Evolutionary conservation across 2,113 vertebrate species (phyloP).

Genomic region (Oxyruncus cristatus): DNA sequence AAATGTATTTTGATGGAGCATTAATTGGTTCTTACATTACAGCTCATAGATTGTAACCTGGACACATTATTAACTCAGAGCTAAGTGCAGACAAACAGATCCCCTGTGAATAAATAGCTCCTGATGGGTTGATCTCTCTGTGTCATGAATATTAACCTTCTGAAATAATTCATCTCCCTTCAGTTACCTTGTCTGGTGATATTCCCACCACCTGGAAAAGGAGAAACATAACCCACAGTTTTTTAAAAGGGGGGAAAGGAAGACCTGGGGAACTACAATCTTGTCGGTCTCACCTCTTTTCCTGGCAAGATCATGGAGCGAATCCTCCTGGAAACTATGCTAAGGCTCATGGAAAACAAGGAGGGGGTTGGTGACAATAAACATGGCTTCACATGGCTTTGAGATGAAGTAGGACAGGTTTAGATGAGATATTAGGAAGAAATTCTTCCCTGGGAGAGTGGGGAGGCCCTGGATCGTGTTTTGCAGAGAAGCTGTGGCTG

Average conservation of each 20-base stretch:
- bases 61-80: neutral
- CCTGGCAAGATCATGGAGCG: neutral
- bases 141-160: neutral
- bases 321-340: neutral
- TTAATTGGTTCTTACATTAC: neutral
- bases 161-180: neutral
- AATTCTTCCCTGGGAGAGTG: neutral
- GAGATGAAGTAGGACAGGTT: neutral
- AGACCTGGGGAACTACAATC: no score
- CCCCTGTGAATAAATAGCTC: neutral
- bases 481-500: neutral
- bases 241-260: neutral
- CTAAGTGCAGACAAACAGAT: neutral
- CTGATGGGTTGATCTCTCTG: neutral
- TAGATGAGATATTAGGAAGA: neutral
- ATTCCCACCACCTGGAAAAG: neutral
- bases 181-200: neutral
- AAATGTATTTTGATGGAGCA: neutral
- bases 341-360: neutral
- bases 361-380: neutral
- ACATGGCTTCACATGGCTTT: neutral
- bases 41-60: neutral
- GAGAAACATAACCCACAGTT: neutral
- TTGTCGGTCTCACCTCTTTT: neutral
- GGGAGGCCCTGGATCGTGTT: rapidly evolving